Base-by-base conservation (phyloP, 2,113 vertebrate genomes). In the Epinephelus fuscoguttatus region DNA sequence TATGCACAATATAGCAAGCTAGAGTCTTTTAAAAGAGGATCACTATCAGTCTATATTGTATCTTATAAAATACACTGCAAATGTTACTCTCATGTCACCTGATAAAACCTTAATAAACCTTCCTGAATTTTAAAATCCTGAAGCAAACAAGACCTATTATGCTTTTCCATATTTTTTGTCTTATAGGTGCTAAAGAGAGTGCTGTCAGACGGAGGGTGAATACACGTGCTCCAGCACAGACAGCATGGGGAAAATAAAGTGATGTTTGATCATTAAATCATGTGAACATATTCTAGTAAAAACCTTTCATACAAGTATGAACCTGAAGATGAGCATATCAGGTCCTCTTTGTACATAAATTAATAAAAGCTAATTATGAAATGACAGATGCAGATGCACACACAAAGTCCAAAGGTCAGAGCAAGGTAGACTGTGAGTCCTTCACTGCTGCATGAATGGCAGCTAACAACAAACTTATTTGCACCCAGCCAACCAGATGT, bases 401-500 rank as follows among this genome's bases (percentile, higher is more conserved):
- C 33, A 56, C 19, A 4, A 0, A 52, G 40, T n/a, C 40, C 55
- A 19, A 18, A 27, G 21, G 57, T 67, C 3, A 68, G 66, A 77
- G 27, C 63, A 71, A 45, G 61, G 66, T 18, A 64, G 45, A 66
- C 67, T 15, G 21, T 4, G 11, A 50, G 21, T 84, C 70, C 71
- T 6, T 25, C 82, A 80, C 70, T 84, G 61, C 63, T 76, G 60
- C 33, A 70, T 79, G 68, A 67, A 64, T 81, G 66, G 59, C 55
- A 82, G 75, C 67, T 33, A 73, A 85, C 61, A 86, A 90, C 53
- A 90, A 88, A 90, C 57, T 86, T 6, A 82, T 85, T 87, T 73
- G 55, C 70, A 84, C 25, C 57, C 59, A 42, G 80, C 85, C 47
- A 19, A 84, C 76, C 93, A 93, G 91, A 94, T 93, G 91, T 94